Conservation (phyloP, 2,113 vertebrate genomes). For the Vireo altiloquus region DNA sequence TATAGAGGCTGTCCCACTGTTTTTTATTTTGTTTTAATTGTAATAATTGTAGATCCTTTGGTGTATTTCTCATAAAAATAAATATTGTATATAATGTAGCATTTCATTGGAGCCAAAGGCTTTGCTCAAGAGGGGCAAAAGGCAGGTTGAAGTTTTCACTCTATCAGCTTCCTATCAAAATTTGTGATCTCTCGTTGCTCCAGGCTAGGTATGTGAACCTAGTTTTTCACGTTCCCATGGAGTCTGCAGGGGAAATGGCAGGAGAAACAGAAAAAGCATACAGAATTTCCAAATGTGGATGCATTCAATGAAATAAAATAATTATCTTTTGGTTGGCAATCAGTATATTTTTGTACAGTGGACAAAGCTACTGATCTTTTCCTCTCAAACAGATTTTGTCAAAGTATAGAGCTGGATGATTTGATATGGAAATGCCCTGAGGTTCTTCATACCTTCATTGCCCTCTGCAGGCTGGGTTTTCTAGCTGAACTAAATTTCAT, state of each 20-base stretch:
- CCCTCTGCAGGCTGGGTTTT: background rate
- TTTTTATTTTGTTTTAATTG: background rate
- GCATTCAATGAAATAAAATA: background rate
- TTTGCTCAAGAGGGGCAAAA: background rate
- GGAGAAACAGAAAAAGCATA: background rate
- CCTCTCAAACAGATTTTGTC: background rate
- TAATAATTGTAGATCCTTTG: background rate
- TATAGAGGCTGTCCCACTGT: background rate
- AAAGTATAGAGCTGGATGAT: rapidly evolving
- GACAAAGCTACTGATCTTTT: background rate
- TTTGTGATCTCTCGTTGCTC: background rate
- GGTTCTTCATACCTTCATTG: background rate
- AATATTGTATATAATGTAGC: background rate
- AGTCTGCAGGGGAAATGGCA: too few relatives aligned
- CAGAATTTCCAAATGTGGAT: background rate
- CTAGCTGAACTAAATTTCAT: background rate
- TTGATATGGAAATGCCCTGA: background rate
- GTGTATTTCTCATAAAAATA: background rate
- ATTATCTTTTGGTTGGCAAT: background rate
- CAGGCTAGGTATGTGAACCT: background rate
- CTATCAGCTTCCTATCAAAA: background rate
- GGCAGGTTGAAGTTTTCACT: background rate
- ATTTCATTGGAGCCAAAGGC: background rate
- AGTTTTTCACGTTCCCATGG: background rate
- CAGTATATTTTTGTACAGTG: background rate